Base-by-base conservation (phyloP, 2,888 invertebrate genomes). In the Hetaerina titia region DNA sequence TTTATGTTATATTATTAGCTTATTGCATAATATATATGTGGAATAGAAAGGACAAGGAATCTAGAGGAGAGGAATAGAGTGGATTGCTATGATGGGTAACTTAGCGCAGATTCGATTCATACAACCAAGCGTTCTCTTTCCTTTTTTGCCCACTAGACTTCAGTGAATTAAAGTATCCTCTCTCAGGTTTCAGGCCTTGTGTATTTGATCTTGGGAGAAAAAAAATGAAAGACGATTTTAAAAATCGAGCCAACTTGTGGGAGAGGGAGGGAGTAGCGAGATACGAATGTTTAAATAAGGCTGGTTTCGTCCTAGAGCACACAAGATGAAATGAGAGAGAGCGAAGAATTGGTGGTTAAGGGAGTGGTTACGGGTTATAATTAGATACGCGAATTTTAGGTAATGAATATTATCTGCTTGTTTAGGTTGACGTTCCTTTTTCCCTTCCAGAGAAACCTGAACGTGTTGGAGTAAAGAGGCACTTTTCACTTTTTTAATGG, bases 171-270 rank as follows among this genome's bases (percentile, higher is more conserved):
- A 58, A 89, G 31, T 90, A 8, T 60, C 31, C 25, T 63, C 25
- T 9, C 8, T 64, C 19, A 92, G 92, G 64, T 60, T 92, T 69
- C 92, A 17, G 25, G 25, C 25, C 13, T 81, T 25, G 74, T 81
- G 74, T 81, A 25, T n/a, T 81, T 81, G 11, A 81, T 81, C 74
- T 31, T 25, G 74, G 11, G 13, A 7, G 74, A 11, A 81, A 25
- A 81, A 81, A 81, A 81, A 69, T 69, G 74, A 11, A 81, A 81
- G 69, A 25, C 74, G 74, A 81, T 81, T 81, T 69, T 25, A 13
- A 81, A 81, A 81, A 81, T 25, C 9, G 9, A 81, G 31, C 74
- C 74, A 25, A 25, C 74, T 25, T 7, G 69, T 7, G 69, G 22
- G 69, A 13, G 74, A 81, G 74, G 13, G 13, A 9, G 74, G 31